phyloP scores from a whole-genome alignment of 2,113 vertebrate genomes.

The Neofelis nebulosa region DNA sequence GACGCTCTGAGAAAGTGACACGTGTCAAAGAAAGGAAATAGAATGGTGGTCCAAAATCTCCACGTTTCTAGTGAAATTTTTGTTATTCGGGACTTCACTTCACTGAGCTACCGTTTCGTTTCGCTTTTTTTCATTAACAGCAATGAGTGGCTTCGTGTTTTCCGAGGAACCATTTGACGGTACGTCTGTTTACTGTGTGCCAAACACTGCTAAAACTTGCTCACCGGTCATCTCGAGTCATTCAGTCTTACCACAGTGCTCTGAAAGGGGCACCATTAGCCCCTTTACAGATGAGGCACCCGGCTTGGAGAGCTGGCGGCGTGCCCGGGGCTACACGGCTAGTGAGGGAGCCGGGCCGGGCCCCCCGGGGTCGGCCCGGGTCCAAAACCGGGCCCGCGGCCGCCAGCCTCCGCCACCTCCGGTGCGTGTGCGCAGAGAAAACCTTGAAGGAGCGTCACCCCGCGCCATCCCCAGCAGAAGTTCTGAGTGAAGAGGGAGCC shows the following conservation, averaged over 20 bases:
- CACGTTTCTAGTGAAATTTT: neutral
- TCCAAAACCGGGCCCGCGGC: neutral
- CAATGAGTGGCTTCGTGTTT: neutral
- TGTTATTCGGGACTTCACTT: neutral
- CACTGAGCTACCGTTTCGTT: neutral
- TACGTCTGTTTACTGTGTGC: neutral
- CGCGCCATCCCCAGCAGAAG: neutral
- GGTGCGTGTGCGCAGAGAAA: neutral
- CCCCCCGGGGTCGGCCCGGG: neutral
- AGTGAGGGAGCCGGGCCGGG: neutral
- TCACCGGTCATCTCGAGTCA: neutral
- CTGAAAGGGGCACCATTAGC: neutral
- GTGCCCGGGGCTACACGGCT: neutral
- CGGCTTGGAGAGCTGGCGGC: neutral
- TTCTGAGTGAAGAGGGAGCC: neutral
- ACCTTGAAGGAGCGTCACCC: neutral
- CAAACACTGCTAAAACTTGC: neutral
- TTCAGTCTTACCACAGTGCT: neutral
- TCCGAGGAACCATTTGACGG: neutral
- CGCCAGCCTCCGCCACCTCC: neutral
- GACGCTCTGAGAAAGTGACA: neutral
- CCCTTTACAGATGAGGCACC: neutral
- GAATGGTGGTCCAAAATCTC: neutral
- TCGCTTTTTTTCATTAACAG: neutral
- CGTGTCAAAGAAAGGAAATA: neutral